Base-by-base conservation (phyloP, 1,140 invertebrate genomes). In the Lasioglossum baleicum region DNA sequence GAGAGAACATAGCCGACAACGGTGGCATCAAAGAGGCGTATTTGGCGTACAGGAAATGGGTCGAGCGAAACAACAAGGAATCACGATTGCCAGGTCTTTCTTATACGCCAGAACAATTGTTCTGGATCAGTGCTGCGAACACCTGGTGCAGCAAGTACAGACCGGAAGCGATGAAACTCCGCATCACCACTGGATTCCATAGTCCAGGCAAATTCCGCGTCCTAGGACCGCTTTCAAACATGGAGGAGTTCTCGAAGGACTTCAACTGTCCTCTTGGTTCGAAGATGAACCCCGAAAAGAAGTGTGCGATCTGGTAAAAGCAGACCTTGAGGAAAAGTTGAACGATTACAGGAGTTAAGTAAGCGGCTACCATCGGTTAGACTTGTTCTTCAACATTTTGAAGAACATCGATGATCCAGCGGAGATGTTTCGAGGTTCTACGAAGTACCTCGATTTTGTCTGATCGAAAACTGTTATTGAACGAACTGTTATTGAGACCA, bases 1-100 rank as follows among this genome's bases (percentile, higher is more conserved):
- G 96, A n/a, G 97, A 98, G 89, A 98, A 98, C 89, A 97, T 98
- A 65, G 97, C 98, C 0, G 97, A 98, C 90, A 98, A 98, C 90
- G 97, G 97, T 17, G 97, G 97, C 1, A 95, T 98, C 35, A 97
- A 97, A 89, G 95, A 97, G 83, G 96, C 98, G 0, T 98, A 98
- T 90, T 94, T 95, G 42, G 97, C 97, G 0, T 98, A 98, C 90
- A 93, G 94, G 56, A 94, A 94, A 10, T 97, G 97, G 96, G 93
- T 93, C 0, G 90, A 95, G 48, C 92, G 94, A 17, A 94, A 97
- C 85, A 95, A 94, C 0, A 86, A 90, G 1, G 96, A 97, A 26
- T 92, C 93, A 2, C 92, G 94, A 77, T 90, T 98, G 3, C 95
- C 95, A 0, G 95, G 95, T 13, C 88, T 95, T 0, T 63, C 88